Conservation (phyloP, 1,140 invertebrate genomes). For the Notospermus geniculatus region DNA sequence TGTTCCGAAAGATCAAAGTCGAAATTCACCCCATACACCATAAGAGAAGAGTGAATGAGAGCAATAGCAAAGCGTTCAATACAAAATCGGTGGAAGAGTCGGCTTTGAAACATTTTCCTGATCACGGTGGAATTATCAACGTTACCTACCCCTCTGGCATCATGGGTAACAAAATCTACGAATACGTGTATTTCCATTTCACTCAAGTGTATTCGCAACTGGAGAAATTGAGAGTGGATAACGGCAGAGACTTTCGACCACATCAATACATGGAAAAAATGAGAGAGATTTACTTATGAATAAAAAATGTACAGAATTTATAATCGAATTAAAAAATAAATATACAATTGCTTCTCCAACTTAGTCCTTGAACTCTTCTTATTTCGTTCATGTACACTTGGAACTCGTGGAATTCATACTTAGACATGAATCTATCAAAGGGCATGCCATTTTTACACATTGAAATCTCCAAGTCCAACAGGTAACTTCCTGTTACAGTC, state of each 20-base stretch:
- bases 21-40: constrained; percentile 5
- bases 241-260: constrained; percentile 9
- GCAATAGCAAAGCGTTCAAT: not conserved
- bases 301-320: too few species aligned
- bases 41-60: not conserved
- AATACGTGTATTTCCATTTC: constrained; percentile 7
- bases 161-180: not conserved
- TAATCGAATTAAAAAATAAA: constrained; percentile 5
- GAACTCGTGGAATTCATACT: not conserved
- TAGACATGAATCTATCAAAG: not conserved
- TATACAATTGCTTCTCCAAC: constrained; percentile 9
- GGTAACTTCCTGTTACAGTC: not conserved
- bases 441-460: constrained; percentile 7
- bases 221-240: not conserved
- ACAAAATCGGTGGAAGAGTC: not conserved
- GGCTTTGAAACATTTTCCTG: not conserved
- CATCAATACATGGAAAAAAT: constrained; percentile 1
- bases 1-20: constrained; percentile 4
- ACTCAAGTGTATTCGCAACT: constrained; percentile 3
- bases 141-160: constrained; percentile 1
- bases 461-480: constrained; percentile 7
- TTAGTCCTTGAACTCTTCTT: constrained; percentile 2
- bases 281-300: too few species aligned
- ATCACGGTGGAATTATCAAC: constrained; percentile 2
- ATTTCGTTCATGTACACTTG: constrained; percentile 1